Conservation (phyloP, 2,888 invertebrate species). For the Xylota segnis region DNA sequence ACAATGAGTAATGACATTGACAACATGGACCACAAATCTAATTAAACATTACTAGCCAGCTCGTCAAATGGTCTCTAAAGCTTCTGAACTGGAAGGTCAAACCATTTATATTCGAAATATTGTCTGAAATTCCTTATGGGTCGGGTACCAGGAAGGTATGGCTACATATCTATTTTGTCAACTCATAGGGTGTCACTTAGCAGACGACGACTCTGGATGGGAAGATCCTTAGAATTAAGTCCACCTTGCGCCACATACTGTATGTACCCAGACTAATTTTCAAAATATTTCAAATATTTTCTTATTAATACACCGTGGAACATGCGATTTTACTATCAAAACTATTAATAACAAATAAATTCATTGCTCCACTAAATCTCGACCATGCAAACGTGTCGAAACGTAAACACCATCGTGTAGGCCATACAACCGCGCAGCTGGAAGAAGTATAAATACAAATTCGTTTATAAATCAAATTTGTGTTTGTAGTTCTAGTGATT, state of each 20-base stretch:
- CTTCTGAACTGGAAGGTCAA: no score
- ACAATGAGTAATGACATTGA: no score
- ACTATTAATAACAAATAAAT: constrained; percentile 6
- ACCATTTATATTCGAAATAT: no score
- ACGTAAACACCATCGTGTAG: constrained; percentile 11
- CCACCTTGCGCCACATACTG: neutral
- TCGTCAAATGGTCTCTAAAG: no score
- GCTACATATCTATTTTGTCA: no score
- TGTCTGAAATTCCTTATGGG: no score
- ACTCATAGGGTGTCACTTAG: no score
- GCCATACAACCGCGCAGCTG: neutral
- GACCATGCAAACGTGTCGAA: constrained; percentile 25
- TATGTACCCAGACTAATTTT: neutral
- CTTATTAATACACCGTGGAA: neutral
- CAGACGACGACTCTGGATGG: no score
- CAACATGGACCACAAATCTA: no score
- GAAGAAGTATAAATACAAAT: neutral
- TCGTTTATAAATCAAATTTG: constrained; percentile 46
- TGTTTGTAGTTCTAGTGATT: constrained; percentile 49
- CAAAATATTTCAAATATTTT: neutral
- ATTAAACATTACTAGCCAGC: no score
- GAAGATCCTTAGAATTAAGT: no score
- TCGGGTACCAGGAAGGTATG: no score
- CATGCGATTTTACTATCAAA: neutral
- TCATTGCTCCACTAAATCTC: neutral